Base-by-base conservation (phyloP, 2,888 invertebrate genomes). In the Merodon equestris region DNA sequence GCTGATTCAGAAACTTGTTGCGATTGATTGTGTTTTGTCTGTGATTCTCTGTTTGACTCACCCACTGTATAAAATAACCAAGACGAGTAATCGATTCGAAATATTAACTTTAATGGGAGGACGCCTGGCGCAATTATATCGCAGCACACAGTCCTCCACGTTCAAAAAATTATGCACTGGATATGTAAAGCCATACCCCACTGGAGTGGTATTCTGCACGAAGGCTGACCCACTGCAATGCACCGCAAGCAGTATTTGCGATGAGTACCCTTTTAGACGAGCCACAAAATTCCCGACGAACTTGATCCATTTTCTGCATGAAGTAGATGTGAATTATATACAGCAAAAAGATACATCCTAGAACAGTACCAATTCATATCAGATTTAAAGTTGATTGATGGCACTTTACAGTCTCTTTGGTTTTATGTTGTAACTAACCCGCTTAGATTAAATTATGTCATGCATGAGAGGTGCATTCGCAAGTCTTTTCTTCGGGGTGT, bases 151-250 rank as follows among this genome's bases (percentile, higher is more conserved):
- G 58, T 17, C 73, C 73, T 84, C 86, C 84, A 75, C 9, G 38
- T 18, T n/a, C 63, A 83, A 87, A 87, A 87, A 87, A 87, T 87
- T 86, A 85, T 71, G 86, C 84, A 85, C 88, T 87, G 87, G 87
- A 88, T 87, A 88, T 87, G 88, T 86, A 88, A 88, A 87, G 86
- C 88, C 87, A 88, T 88, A 87, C 88, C 87, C 87, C 87, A 87
- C 87, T 86, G 86, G 81, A 85, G 82, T 72, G 74, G 73, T 76
- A 38, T 56, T 13, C 54, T 42, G 68, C 63, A 7, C 10, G 40
- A n/a, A 1, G 7, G 57, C 68, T 57, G 44, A 40, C 53, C 68
- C 58, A 67, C 50, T 79, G 74, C 79, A 79, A 79, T 79, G 79
- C 79, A 63, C 74, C 68, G 56, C 2, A 48, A 61, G 10, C 9